phyloP scores from a whole-genome alignment of 2,797 vertebrate genomes.

The Gymnothorax reevesii region DNA sequence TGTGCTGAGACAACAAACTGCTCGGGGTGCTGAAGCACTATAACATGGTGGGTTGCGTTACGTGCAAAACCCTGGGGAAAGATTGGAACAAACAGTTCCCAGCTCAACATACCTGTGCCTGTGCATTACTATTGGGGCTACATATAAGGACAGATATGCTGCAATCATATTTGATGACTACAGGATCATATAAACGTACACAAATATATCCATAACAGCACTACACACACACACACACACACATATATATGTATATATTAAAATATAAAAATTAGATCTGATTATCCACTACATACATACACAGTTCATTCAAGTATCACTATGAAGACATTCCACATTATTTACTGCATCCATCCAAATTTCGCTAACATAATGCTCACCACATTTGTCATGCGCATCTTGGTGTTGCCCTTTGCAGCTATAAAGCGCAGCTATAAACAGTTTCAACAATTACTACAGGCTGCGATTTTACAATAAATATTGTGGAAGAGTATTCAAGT shows the following conservation, averaged over 20 bases:
- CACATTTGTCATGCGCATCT: not conserved
- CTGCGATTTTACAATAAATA: not conserved
- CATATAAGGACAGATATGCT: not conserved
- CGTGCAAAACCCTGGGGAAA: not conserved
- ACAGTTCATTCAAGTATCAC: slow-evolving; percentile 7
- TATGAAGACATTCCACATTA: not conserved
- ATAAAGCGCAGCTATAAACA: not conserved
- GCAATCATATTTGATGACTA: not conserved
- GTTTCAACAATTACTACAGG: not conserved
- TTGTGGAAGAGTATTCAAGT: not conserved
- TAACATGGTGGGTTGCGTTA: not conserved
- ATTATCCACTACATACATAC: too few relatives aligned
- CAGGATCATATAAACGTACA: too few relatives aligned
- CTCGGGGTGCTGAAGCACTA: not conserved
- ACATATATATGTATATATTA: too few relatives aligned
- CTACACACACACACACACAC: too few relatives aligned
- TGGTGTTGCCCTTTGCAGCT: not conserved
- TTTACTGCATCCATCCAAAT: not conserved
- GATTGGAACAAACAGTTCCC: not conserved
- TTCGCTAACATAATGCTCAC: not conserved
- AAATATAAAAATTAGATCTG: too few relatives aligned
- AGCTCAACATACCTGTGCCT: not conserved
- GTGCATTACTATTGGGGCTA: not conserved
- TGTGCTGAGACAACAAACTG: not conserved
- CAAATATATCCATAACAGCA: too few relatives aligned